phyloP scores from a whole-genome alignment of 2,888 invertebrate species.

The Campoplex nolae region DNA sequence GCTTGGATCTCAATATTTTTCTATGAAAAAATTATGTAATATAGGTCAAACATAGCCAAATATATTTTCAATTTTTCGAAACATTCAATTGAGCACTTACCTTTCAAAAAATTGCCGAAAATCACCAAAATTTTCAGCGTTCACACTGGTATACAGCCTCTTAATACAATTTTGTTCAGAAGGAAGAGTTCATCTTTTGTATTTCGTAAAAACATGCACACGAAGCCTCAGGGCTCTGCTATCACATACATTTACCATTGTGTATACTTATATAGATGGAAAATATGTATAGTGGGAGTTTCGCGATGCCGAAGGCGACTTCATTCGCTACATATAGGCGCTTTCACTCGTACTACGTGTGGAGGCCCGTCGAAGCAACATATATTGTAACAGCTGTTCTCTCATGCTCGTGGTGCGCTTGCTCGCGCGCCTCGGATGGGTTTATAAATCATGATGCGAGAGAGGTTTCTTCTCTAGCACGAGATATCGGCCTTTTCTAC shows the following conservation, averaged over 20 bases:
- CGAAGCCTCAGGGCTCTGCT: not conserved
- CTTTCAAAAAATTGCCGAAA: no score
- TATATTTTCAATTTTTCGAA: no score
- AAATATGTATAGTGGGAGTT: constrained; percentile 47
- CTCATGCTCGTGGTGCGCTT: constrained; percentile 61
- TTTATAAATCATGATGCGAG: constrained; percentile 66
- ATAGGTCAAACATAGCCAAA: no score
- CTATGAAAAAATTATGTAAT: no score
- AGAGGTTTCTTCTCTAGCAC: constrained; percentile 39
- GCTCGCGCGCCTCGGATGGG: constrained; percentile 51
- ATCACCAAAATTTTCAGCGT: no score
- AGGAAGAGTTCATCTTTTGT: not conserved
- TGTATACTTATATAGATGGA: not conserved
- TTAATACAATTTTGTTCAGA: not conserved
- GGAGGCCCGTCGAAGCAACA: constrained; percentile 31
- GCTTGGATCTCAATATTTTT: no score
- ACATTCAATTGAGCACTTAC: no score
- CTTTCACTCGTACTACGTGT: constrained; percentile 39
- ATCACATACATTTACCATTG: not conserved
- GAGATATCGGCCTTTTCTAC: constrained; percentile 1
- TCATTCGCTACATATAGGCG: constrained; percentile 39
- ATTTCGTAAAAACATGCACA: constrained; percentile 1
- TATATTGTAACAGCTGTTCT: constrained; percentile 65
- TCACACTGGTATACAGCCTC: no score
- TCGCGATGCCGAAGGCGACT: constrained; percentile 53